phyloP scores from a whole-genome alignment of 2,113 vertebrate species.

The Scomber japonicus region DNA sequence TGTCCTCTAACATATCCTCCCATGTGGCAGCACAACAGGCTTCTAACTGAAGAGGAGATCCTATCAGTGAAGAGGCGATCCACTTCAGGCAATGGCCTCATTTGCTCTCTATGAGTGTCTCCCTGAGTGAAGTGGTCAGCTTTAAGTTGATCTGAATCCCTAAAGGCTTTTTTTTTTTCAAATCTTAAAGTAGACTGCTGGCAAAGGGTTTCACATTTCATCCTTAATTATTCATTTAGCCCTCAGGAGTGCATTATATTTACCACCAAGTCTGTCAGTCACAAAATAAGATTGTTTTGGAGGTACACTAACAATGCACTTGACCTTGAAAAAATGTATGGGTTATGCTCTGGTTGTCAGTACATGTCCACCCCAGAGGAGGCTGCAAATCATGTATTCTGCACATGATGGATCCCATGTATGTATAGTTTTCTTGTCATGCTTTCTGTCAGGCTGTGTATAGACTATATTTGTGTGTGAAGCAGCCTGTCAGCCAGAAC shows the following conservation, averaged over 20 bases:
- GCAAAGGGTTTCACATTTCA: constrained; percentile 19
- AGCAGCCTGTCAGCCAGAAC: neutral
- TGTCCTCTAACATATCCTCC: constrained; percentile 4
- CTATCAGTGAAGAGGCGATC: constrained; percentile 12
- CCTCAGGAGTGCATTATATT: constrained; percentile 35
- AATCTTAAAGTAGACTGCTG: constrained; percentile 50
- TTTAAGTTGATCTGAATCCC: constrained; percentile 41
- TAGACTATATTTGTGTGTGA: neutral
- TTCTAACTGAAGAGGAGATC: constrained; percentile 2
- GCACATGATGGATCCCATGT: constrained; percentile 14
- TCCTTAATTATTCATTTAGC: constrained; percentile 59
- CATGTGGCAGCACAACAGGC: neutral
- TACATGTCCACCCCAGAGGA: neutral
- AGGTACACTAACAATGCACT: neutral
- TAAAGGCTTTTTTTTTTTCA: constrained; percentile 19
- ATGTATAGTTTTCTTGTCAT: constrained; percentile 24
- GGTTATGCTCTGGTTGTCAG: neutral
- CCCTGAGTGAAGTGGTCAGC: constrained; percentile 18
- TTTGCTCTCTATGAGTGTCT: constrained; percentile 11
- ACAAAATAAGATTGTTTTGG: constrained; percentile 1
- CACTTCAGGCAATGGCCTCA: constrained; percentile 35
- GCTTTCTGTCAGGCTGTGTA: neutral
- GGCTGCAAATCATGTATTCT: neutral
- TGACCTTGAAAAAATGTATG: constrained; percentile 16
- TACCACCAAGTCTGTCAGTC: constrained; percentile 22